A percentile compares a stretch with the other conserved stretches of the same genome.
These are phyloP conservation scores for Brachypalpus laphriformis DNA, from an alignment of 2,888 invertebrate species.

Conservation along the genomic window DNA sequence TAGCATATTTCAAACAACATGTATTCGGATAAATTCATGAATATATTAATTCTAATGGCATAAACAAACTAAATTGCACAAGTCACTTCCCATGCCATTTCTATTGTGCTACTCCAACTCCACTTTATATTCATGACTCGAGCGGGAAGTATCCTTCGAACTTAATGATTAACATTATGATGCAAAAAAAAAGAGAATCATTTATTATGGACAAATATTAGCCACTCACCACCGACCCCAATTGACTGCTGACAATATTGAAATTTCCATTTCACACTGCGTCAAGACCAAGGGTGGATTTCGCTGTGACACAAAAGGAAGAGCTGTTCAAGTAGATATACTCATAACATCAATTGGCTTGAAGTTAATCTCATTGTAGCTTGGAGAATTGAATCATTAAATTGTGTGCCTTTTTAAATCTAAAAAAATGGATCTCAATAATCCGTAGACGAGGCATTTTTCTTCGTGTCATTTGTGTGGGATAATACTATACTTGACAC, in stretches of 20 bases:
- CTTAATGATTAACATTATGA: not conserved
- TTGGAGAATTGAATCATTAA: slow-evolving; percentile 28
- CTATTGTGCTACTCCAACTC: not conserved
- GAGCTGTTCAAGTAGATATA: slow-evolving; percentile 5
- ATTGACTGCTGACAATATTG: slow-evolving; percentile 6
- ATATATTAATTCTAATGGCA: not conserved
- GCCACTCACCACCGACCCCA: not conserved
- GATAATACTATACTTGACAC: not conserved
- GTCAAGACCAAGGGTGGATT: not conserved
- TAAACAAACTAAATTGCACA: not conserved
- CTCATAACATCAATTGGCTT: slow-evolving; percentile 17
- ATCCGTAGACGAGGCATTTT: not conserved
- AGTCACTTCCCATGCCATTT: slow-evolving; percentile 12
- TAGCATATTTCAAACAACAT: not conserved
- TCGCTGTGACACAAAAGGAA: slow-evolving; percentile 13
- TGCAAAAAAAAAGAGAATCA: not conserved
- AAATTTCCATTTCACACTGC: slow-evolving; percentile 11
- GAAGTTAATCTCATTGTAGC: slow-evolving; percentile 11
- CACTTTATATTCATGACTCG: slow-evolving; percentile 40
- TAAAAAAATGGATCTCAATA: too few relatives aligned
- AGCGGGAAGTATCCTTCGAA: not conserved
- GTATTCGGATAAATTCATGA: not conserved
- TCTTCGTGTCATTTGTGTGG: not conserved
- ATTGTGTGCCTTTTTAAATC: not conserved
- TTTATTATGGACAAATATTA: not conserved